Percentiles rank a stretch among this genome's conserved stretches.
phyloP scores from a whole-genome alignment of 2,797 vertebrate species.

The Acropternis orthonyx region DNA sequence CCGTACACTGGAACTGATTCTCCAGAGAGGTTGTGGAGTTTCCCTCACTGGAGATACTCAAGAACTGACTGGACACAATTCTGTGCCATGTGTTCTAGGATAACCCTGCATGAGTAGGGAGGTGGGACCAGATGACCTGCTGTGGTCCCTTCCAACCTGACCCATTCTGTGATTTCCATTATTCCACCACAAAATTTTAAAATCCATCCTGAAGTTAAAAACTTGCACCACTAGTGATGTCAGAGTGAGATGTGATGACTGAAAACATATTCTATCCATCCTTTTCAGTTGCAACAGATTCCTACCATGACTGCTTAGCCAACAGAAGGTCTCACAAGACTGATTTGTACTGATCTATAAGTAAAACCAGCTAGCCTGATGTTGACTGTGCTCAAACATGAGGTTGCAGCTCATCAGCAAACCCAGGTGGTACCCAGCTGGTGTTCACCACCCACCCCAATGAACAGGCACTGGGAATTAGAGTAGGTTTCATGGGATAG shows the following conservation, averaged over 20 bases:
- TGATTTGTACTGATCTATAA: background rate
- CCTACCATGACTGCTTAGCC: background rate
- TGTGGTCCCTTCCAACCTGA: background rate
- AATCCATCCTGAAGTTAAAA: background rate
- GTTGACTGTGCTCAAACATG: accelerated
- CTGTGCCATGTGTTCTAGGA: background rate
- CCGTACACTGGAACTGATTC: accelerated
- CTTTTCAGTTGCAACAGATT: background rate
- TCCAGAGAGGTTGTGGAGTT: background rate
- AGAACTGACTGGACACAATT: background rate
- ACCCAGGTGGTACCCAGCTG: background rate
- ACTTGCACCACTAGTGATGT: background rate
- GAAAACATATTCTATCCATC: background rate
- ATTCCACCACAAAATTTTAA: background rate
- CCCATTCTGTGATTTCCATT: background rate
- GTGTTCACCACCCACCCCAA: background rate
- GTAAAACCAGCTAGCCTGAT: background rate
- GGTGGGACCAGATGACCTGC: background rate
- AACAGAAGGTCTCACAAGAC: background rate
- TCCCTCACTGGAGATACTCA: background rate
- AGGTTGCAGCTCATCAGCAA: background rate
- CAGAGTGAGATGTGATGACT: background rate
- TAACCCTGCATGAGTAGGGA: background rate
- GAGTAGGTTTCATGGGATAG: background rate
- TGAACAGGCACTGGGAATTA: background rate